Evolutionary conservation across 2,797 vertebrate species (phyloP).

Genomic region (Odontamblyopus lacepedii): DNA sequence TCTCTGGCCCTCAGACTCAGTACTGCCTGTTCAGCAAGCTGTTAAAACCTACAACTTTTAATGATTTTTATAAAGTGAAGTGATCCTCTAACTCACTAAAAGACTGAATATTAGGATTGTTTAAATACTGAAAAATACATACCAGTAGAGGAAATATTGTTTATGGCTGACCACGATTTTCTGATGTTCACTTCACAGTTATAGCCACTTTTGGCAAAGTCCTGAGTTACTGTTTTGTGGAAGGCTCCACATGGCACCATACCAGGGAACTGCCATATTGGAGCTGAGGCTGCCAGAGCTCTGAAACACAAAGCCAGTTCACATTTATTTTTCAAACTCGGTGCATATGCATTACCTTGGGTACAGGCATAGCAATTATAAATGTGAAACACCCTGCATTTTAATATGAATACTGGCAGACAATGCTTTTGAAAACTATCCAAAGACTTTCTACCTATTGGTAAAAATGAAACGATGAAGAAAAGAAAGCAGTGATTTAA

Average conservation of each 20-base stretch:
- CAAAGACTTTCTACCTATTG: neutral
- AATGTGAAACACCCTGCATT: neutral
- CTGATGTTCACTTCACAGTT: conserved; percentile 86
- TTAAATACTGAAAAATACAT: conserved; percentile 27
- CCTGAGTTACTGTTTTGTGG: conserved; percentile 85
- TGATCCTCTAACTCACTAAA: conserved; percentile 3
- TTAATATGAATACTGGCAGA: neutral
- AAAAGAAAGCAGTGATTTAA: neutral
- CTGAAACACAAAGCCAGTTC: conserved; percentile 66
- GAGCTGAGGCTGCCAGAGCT: conserved; percentile 92
- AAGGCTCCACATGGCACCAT: conserved; percentile 88
- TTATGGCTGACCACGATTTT: conserved; percentile 88
- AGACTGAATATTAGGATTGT: conserved; percentile 9
- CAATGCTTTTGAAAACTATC: neutral
- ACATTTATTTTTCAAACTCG: conserved; percentile 9
- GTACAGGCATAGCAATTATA: neutral
- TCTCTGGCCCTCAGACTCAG: conserved; percentile 24
- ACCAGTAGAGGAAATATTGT: conserved; percentile 83
- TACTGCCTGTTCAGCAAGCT: conserved; percentile 28
- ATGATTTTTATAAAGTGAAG: neutral
- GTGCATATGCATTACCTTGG: conserved; percentile 12
- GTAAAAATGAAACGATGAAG: neutral
- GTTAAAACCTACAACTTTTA: conserved; percentile 11
- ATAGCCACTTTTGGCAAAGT: conserved; percentile 82
- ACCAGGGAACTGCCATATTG: conserved; percentile 92